Evolutionary conservation across 2,888 invertebrate species (phyloP), one percentile per base, ranked within the genome.

Genomic region (Sipha maydis): DNA sequence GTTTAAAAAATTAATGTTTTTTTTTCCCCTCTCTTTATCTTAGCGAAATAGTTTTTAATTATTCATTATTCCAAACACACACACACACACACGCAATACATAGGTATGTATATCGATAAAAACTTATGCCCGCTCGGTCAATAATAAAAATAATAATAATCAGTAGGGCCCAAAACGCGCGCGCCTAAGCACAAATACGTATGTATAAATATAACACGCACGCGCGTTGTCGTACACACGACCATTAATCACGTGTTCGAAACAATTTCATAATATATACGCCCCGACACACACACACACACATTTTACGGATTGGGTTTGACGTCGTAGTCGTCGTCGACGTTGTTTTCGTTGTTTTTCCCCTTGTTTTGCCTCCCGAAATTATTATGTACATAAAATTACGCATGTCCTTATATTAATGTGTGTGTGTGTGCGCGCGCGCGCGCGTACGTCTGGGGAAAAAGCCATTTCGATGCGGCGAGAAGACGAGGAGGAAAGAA

Each of bases 321-420:
- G 83, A 75, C 83, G 73, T 71, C 38, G 41, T 75, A 73, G 71
- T 69, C 34, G 34, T 73, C 71, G 41, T 48, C n/a, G 69, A 3
- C 34, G 34, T 71, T 69, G 21, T 71, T 69, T 41, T 73, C 31
- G 71, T 71, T 25, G 71, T 34, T 79, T 28, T 17, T 21, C 34
- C 48, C 48, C 48, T 48, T 28, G 83, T 83, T 73, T 34, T 11
- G 54, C 34, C 38, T 73, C 41, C 84, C 38, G 84, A 61, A 84
- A 84, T 84, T 28, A 61, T 84, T 84, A 84, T 61, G 83, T 84
- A 61, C 84, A 84, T 84, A 84, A 76, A 84, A 84, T 84, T 84
- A 84, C 83, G 83, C 73, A 71, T 28, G 14, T 56, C 19, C 54
- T 73, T 83, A 83, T 83, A 83, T 83, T 83, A 83, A 83, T 83